A percentile compares a stretch with the other conserved stretches of the same genome.
These are phyloP conservation scores for Serinus canaria DNA, from an alignment of 2,113 vertebrate species.

Conservation along the genomic window DNA sequence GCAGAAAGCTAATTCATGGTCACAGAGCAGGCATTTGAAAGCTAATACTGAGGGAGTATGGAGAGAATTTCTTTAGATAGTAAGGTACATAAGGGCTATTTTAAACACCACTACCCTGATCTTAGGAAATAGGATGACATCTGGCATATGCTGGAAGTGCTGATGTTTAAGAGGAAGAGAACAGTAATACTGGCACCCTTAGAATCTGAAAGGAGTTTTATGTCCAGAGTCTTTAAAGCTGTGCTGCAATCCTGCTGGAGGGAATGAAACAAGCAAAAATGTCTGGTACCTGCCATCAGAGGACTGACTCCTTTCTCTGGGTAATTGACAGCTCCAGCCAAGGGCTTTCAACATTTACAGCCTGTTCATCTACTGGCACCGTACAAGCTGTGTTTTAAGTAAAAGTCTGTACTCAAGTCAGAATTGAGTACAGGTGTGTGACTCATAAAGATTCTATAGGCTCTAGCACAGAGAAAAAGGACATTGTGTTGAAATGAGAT, in stretches of 20 bases:
- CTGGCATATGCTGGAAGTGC: neutral
- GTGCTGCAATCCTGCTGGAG: neutral
- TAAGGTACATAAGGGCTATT: neutral
- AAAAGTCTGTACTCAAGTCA: neutral
- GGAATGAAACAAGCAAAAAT: neutral
- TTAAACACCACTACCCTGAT: neutral
- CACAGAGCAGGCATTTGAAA: neutral
- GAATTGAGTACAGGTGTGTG: neutral
- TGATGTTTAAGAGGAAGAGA: neutral
- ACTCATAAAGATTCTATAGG: neutral
- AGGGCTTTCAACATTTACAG: neutral
- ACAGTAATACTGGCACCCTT: neutral
- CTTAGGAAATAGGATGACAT: neutral
- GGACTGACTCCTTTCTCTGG: neutral
- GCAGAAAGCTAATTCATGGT: neutral
- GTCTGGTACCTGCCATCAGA: neutral
- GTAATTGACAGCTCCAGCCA: neutral
- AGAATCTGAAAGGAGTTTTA: neutral
- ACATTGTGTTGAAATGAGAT: neutral
- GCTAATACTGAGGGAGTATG: neutral
- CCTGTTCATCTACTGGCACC: neutral
- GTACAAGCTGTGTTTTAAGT: neutral
- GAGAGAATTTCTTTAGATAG: neutral
- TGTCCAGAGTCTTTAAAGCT: neutral
- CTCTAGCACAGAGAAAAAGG: neutral